Percentiles rank a stretch among this genome's conserved stretches.
phyloP scores from a whole-genome alignment of 1,140 invertebrate species.

The Hypsibius dujardini region DNA sequence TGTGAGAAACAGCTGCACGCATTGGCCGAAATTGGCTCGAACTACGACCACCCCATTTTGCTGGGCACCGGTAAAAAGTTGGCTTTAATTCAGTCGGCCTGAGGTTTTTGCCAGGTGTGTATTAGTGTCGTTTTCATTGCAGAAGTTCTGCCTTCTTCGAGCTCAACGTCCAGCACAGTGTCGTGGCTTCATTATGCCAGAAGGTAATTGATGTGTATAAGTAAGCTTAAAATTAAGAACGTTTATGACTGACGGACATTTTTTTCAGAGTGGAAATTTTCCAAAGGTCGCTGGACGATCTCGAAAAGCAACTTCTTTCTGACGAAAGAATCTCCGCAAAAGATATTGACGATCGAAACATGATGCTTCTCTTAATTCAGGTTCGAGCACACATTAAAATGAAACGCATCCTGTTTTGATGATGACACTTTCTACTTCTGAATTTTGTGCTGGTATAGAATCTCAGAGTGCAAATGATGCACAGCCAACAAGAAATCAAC shows the following conservation, averaged over 20 bases:
- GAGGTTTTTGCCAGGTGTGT: too few species aligned
- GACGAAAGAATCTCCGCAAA: neutral
- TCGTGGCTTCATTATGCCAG: too few species aligned
- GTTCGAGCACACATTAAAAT: neutral
- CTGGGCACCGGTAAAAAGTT: too few species aligned
- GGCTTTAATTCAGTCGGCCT: too few species aligned
- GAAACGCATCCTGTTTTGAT: neutral
- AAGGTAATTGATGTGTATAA: too few species aligned
- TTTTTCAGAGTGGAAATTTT: neutral
- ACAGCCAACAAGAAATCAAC: slow-evolving; percentile 6
- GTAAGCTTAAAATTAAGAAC: too few species aligned
- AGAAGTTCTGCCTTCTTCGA: too few species aligned
- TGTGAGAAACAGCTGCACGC: too few species aligned
- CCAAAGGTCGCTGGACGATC: slow-evolving; percentile 1
- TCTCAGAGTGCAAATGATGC: neutral
- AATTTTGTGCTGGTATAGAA: neutral
- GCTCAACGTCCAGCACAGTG: too few species aligned
- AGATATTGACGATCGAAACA: neutral
- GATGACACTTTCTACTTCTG: neutral
- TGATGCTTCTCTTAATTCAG: neutral
- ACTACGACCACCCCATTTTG: too few species aligned
- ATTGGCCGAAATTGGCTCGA: too few species aligned
- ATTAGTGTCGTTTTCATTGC: too few species aligned
- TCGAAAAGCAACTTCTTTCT: neutral
- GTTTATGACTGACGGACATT: neutral